Conservation (phyloP, 2,797 vertebrate genomes). For the Tokudaia muenninki region DNA sequence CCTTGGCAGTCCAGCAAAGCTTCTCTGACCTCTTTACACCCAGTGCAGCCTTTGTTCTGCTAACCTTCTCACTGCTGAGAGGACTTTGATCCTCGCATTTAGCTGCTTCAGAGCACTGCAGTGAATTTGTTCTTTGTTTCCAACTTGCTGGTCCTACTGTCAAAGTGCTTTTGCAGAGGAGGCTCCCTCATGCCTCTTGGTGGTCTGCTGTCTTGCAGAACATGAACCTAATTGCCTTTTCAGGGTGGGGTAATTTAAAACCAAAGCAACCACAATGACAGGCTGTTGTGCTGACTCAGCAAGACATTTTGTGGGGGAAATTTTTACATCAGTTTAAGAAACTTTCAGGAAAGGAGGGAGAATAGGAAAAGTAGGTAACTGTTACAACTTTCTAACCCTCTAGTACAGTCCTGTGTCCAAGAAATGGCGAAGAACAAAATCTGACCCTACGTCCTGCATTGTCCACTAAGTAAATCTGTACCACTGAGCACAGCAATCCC, state of each 20-base stretch:
- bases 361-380: background rate
- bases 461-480: background rate
- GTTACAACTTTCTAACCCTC: background rate
- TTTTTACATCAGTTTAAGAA: background rate
- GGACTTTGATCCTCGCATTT: background rate
- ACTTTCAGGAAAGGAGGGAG: background rate
- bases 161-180: background rate
- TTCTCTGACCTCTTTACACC: background rate
- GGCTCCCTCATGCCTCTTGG: background rate
- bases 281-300: background rate
- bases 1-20: background rate
- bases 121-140: background rate
- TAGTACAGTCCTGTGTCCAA: background rate
- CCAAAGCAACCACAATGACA: background rate
- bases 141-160: background rate
- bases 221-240: slow-evolving; percentile 1
- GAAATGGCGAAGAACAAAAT: background rate
- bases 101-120: background rate
- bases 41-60: background rate
- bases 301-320: slow-evolving; percentile 13
- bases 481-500: too few relatives aligned
- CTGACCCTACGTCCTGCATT: background rate
- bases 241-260: background rate
- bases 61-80: background rate
- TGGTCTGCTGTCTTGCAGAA: background rate